Conservation (phyloP, 1,140 invertebrate species). For the Argopecten irradians region DNA sequence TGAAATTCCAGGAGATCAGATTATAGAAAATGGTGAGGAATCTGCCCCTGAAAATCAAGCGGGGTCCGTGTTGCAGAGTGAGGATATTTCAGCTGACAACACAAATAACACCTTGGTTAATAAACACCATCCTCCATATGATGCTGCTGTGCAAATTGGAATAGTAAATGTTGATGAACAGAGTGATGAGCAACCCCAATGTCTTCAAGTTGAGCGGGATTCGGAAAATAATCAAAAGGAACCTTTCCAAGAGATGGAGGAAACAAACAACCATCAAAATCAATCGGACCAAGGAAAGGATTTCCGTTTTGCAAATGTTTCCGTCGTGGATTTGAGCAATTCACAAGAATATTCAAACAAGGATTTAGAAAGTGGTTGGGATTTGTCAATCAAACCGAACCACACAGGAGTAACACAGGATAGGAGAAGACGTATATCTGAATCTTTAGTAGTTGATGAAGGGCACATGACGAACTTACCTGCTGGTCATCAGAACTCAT, state of each 20-base stretch:
- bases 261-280: background rate
- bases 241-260: background rate
- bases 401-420: background rate
- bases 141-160: background rate
- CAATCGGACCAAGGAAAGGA: background rate
- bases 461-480: background rate
- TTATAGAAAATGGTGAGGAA: background rate
- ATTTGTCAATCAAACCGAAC: background rate
- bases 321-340: background rate
- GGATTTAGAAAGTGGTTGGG: background rate
- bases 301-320: background rate
- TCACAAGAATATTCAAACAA: background rate
- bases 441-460: background rate
- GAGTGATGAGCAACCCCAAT: background rate
- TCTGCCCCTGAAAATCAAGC: background rate
- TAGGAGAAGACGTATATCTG: background rate
- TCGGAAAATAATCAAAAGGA: background rate
- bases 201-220: background rate
- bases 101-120: background rate
- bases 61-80: background rate
- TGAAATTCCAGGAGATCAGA: background rate
- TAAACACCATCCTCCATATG: background rate
- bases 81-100: background rate
- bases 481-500: background rate
- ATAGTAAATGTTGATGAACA: background rate